Evolutionary conservation across 2,888 invertebrate species (phyloP).

Genomic region (Graphium colonna): DNA sequence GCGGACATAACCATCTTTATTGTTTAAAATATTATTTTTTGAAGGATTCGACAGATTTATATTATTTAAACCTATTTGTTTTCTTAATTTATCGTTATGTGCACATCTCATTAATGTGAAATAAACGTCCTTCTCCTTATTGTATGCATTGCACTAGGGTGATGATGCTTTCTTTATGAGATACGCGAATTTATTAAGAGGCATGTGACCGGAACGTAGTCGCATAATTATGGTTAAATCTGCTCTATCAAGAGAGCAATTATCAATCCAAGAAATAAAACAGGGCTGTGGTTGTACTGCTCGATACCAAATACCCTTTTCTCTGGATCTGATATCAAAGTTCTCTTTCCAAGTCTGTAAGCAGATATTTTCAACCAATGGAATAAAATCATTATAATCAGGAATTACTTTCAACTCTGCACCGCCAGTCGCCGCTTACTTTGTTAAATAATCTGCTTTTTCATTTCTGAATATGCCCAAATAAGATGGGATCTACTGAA

Average conservation of each 20-base stretch:
- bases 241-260: constrained; percentile 1
- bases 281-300: constrained; percentile 16
- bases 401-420: not conserved
- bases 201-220: constrained; percentile 23
- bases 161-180: constrained; percentile 8
- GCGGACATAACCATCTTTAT: too few relatives aligned
- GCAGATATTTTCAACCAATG: not conserved
- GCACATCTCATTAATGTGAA: constrained; percentile 16
- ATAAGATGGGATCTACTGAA: not conserved
- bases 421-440: not conserved
- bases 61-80: not conserved
- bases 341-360: constrained; percentile 15
- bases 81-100: not conserved
- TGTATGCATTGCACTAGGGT: not conserved
- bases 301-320: constrained; percentile 22
- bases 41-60: not conserved
- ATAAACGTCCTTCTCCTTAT: constrained; percentile 7
- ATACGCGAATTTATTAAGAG: constrained; percentile 11
- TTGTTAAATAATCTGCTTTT: not conserved
- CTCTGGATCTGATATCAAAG: constrained; percentile 18
- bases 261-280: constrained; percentile 12
- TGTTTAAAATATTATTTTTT: too few relatives aligned
- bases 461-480: not conserved
- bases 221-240: constrained; percentile 14
- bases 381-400: not conserved